These are phyloP conservation scores for Haliclystus octoradiatus DNA, from an alignment of 30 jellyfish, hydroid and myxozoan genomes.

Conservation along the genomic window DNA sequence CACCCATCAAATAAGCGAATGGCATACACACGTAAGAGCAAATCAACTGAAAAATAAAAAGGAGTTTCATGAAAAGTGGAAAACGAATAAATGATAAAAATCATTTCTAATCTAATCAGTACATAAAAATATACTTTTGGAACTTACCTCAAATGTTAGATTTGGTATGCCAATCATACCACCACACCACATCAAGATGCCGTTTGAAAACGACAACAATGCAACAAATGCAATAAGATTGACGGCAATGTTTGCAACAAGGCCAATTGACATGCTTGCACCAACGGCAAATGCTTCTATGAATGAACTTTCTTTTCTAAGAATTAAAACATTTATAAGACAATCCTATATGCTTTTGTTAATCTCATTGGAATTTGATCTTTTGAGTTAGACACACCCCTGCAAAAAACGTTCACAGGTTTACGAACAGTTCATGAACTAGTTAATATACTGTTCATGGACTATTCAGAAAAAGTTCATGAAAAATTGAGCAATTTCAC, in stretches of 20 bases:
- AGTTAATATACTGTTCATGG: no score
- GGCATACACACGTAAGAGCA: constrained; percentile 60
- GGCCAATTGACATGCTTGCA: constrained; percentile 58
- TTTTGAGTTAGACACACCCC: no score
- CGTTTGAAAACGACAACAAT: constrained; percentile 38
- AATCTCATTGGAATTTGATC: no score
- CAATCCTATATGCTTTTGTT: background rate
- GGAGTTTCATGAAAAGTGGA: no score
- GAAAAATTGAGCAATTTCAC: no score
- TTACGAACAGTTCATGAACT: no score
- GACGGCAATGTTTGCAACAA: constrained; percentile 70
- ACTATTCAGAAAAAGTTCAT: no score
- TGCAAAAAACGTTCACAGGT: no score
- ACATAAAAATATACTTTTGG: no score
- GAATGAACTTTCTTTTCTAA: constrained; percentile 38
- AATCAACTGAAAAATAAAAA: constrained; percentile 19
- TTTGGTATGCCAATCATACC: constrained; percentile 35
- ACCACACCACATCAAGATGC: constrained; percentile 45
- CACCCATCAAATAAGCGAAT: constrained; percentile 73
- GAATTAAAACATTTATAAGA: background rate
- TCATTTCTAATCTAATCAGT: no score
- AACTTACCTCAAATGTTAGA: constrained; percentile 32
- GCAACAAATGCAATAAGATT: constrained; percentile 66
- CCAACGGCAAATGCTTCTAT: constrained; percentile 70
- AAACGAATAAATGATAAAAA: no score